Base-by-base conservation (phyloP, 2,113 vertebrate genomes). In the Leuciscus idus region DNA sequence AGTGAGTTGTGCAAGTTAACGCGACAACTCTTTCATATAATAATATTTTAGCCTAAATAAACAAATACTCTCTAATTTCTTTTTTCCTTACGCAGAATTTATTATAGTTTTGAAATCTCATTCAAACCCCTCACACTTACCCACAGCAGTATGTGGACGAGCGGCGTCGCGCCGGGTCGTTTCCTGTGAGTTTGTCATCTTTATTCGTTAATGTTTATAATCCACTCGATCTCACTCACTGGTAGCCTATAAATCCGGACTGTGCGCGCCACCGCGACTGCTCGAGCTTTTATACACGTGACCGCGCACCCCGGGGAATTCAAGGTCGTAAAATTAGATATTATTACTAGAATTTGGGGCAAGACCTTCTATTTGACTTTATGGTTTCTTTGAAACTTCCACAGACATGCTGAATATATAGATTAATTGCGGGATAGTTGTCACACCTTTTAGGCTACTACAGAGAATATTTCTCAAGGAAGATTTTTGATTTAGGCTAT, bases 261-360 rank as follows among this genome's bases (percentile, higher is more conserved):
- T 83, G 66, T 19, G 50, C 33, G 6, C 30, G 50, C 30, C 17
- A 33, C 19, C 17, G 5, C 17, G 17, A 70, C 26, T 23, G 80
- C 46, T 28, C 12, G 15, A 30, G 79, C 79, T 66, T 81, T 81
- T 81, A 66, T 81, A 66, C 61, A 28, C 36, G 59, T 81, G 78
- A n/a, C 36, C 6, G 61, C 79, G 36, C 39, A n/a, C 79, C 28
- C 59, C 23, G 61, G 4, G 2, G 39, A 30, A 21, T 13, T 62
- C 21, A n/a, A 15, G 3, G 75, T 33, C 72, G 39, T 26, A 26
- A 74, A 48, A 15, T 74, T 26, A 48, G 39, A 26, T 46, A n/a
- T 74, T 15, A 46, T 26, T 74, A 12, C 7, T 3, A 15, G 17
- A 39, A 36, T 72, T 12, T 23, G 28, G 30, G 28, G 28, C 15